Base-by-base conservation (phyloP, 2,797 vertebrate genomes). In the Pseudocheirus occidentalis region DNA sequence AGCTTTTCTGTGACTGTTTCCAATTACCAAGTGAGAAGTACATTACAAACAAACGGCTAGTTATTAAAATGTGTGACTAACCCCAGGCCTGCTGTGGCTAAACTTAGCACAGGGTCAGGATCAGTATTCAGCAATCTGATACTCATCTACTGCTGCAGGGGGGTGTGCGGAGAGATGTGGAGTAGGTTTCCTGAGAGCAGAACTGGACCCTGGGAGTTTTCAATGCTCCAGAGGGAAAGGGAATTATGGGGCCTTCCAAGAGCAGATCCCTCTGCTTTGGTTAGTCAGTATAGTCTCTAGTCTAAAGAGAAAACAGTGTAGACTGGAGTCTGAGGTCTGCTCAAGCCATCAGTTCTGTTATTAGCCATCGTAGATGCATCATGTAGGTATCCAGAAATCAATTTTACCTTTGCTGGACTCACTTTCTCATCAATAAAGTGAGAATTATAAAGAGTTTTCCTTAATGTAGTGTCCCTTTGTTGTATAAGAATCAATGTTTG, bases 11-110 rank as follows among this genome's bases (percentile, higher is more conserved):
- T 0, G 93, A 96, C 96, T 95, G 40, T 27, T 95, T 55, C 40
- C 95, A 94, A 96, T 91, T 93, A 0, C 81, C 66, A 92, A 95
- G 55, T 50, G 92, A 93, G 52, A 54, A 81, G 62, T 62, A 56
- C 66, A 92, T 24, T 93, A 91, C 91, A 34, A 55, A 34, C 40
- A 34, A 93, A 54, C 9, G 34, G 21, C 27, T 53, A 55, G 7
- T 27, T 24, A 21, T 54, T 95, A 62, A 94, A 55, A 31, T 92
- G 58, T 18, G 10, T 91, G 91, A 31, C 92, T 95, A 52, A 54
- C 58, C 5, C 24, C 29, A 13, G 28, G 31, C 29, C 13, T 13
- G 1, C 18, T 50, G 9, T 92, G 66, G 50, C 66, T 50, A 16
- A 91, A 92, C 56, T 94, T 31, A n/a, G 27, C 31, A 90, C 21